Evolutionary conservation across 2,797 vertebrate species (phyloP).

Genomic region (Lateolabrax maculatus): DNA sequence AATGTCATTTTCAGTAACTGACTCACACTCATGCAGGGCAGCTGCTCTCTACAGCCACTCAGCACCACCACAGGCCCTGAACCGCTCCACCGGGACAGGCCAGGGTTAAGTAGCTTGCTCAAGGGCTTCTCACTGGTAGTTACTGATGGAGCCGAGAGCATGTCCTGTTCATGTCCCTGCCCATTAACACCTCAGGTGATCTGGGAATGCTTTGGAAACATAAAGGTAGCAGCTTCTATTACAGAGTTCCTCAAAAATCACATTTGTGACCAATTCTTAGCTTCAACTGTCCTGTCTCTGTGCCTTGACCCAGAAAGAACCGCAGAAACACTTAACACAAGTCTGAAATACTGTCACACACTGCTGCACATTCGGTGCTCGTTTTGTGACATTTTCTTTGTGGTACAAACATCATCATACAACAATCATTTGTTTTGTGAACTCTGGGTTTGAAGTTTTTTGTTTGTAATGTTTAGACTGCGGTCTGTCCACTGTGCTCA

Average conservation of each 20-base stretch:
- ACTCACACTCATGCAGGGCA: not conserved
- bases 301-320: not conserved
- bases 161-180: constrained; percentile 23
- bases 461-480: too few species aligned
- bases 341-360: not conserved
- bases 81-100: constrained; percentile 48
- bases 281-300: not conserved
- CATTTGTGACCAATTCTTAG: constrained; percentile 9
- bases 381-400: too few species aligned
- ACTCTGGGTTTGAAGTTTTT: too few species aligned
- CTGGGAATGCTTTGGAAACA: constrained; percentile 28
- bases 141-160: constrained; percentile 39
- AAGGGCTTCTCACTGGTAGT: constrained; percentile 44
- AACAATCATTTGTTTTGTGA: too few species aligned
- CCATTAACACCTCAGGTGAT: constrained; percentile 33
- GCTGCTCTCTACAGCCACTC: constrained; percentile 37
- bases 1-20: constrained; percentile 32
- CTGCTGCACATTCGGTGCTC: too few species aligned
- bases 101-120: constrained; percentile 62
- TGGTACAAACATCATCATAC: not conserved
- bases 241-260: not conserved
- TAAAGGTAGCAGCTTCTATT: not conserved
- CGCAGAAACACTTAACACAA: not conserved
- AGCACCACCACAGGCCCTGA: constrained; percentile 21
- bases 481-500: not conserved